Conservation (phyloP, 2,797 vertebrate genomes). For the Sebastolobus alascanus region DNA sequence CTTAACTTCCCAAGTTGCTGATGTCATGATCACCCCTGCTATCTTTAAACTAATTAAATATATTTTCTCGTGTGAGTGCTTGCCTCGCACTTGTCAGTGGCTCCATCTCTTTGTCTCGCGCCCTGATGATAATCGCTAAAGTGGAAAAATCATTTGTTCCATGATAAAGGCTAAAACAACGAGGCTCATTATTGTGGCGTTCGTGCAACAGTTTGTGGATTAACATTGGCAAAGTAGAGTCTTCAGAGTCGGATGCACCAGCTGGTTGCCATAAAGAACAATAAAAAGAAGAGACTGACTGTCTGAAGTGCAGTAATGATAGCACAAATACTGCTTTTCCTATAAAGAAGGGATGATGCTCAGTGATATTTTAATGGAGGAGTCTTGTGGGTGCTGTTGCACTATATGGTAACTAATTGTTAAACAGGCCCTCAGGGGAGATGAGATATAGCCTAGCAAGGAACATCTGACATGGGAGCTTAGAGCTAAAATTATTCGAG, state of each 20-base stretch:
- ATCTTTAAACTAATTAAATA: slow-evolving; percentile 77
- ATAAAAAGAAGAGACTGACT: slow-evolving; percentile 11
- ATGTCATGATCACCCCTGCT: slow-evolving; percentile 65
- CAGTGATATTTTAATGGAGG: slow-evolving; percentile 20
- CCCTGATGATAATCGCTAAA: slow-evolving; percentile 50
- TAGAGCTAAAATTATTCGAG: slow-evolving; percentile 51
- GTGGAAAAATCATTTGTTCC: slow-evolving; percentile 57
- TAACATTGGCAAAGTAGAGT: slow-evolving; percentile 29
- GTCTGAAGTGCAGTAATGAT: slow-evolving; percentile 26
- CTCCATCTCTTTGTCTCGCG: slow-evolving; percentile 56
- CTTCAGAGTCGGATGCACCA: slow-evolving; percentile 51
- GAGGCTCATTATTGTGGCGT: slow-evolving; percentile 38
- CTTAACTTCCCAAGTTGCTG: slow-evolving; percentile 67
- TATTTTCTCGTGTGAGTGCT: slow-evolving; percentile 40
- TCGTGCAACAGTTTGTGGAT: slow-evolving; percentile 64
- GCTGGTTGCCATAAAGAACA: slow-evolving; percentile 44
- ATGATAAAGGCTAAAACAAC: slow-evolving; percentile 57
- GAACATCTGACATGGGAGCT: slow-evolving; percentile 43
- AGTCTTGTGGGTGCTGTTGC: slow-evolving; percentile 31
- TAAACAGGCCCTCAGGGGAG: slow-evolving; percentile 42
- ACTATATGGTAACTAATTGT: slow-evolving; percentile 52
- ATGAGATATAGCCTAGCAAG: slow-evolving; percentile 25
- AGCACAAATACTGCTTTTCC: slow-evolving; percentile 12
- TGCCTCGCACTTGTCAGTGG: slow-evolving; percentile 45
- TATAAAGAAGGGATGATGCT: slow-evolving; percentile 4